Percentiles rank a stretch among this genome's conserved stretches.
phyloP scores from a whole-genome alignment of 2,797 vertebrate species.

The Acanthurus leucopareius region DNA sequence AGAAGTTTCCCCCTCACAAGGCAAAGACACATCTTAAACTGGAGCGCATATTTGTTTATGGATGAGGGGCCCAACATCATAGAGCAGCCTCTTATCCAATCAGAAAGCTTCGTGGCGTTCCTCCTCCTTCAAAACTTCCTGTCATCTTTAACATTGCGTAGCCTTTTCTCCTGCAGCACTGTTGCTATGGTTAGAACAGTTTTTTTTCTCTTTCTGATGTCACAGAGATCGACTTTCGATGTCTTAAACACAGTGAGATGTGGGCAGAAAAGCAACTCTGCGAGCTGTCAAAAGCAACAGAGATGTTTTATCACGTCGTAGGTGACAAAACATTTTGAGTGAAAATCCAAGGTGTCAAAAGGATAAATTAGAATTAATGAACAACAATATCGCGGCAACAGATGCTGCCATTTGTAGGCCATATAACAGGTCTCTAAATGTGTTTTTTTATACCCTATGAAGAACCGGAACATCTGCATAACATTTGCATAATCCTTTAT shows the following conservation, averaged over 20 bases:
- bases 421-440: conserved; percentile 13
- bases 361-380: conserved; percentile 67
- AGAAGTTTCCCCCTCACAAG: conserved; percentile 49
- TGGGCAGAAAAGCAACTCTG: conserved; percentile 35
- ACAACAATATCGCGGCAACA: conserved; percentile 38
- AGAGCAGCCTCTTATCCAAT: conserved; percentile 55
- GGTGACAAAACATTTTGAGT: conserved; percentile 50
- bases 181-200: conserved; percentile 39
- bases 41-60: conserved; percentile 79
- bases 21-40: conserved; percentile 66
- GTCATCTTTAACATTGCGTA: conserved; percentile 45
- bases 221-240: conserved; percentile 10
- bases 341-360: conserved; percentile 50
- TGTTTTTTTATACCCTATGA: not conserved
- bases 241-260: conserved; percentile 20
- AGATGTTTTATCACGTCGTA: conserved; percentile 34
- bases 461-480: conserved; percentile 33
- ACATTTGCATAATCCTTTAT: conserved; percentile 34
- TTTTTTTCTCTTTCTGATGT: conserved; percentile 29
- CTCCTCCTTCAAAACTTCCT: conserved; percentile 40
- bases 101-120: conserved; percentile 32
- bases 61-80: conserved; percentile 65
- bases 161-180: conserved; percentile 36
- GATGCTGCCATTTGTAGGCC: conserved; percentile 51
- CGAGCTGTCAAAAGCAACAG: not conserved